Evolutionary conservation across 2,113 vertebrate species (phyloP).

Genomic region (Motacilla tschutschensis): DNA sequence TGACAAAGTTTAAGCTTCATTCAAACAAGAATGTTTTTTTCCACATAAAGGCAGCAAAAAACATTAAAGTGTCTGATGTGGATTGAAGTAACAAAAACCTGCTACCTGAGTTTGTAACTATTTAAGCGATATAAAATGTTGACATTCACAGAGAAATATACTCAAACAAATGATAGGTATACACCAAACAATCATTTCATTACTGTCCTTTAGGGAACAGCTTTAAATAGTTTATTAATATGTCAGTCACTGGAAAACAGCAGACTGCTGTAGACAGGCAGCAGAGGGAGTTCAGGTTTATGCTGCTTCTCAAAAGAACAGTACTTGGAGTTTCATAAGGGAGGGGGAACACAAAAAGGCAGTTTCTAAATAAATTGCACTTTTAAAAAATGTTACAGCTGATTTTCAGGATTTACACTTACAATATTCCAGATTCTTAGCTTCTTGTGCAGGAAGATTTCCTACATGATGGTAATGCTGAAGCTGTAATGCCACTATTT

Average conservation of each 20-base stretch:
- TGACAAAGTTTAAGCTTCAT: neutral
- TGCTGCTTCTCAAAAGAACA: neutral
- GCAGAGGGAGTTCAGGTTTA: neutral
- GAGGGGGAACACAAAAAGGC: neutral
- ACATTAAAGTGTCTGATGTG: neutral
- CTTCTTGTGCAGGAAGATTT: neutral
- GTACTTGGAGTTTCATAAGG: neutral
- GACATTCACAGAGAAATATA: neutral
- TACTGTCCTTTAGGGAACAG: neutral
- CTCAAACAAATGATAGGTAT: conserved; percentile 1
- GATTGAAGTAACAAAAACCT: conserved; percentile 29
- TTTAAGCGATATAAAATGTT: conserved; percentile 19
- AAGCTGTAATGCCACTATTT: fast-evolving
- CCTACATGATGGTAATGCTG: neutral
- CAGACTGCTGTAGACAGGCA: neutral
- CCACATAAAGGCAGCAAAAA: neutral
- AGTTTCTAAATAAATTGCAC: neutral
- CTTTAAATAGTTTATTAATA: conserved; percentile 45
- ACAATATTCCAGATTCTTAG: neutral
- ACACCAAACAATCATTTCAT: conserved; percentile 3
- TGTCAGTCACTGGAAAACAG: conserved; percentile 1
- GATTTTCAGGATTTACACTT: neutral
- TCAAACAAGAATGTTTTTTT: neutral
- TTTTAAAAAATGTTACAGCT: neutral
- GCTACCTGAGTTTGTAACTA: conserved; percentile 27